A percentile compares a stretch with the other conserved stretches of the same genome.
Evolutionary conservation across 30 jellyfish, hydroid and myxozoan species (phyloP).

Genomic region (Hydractinia echinata): DNA sequence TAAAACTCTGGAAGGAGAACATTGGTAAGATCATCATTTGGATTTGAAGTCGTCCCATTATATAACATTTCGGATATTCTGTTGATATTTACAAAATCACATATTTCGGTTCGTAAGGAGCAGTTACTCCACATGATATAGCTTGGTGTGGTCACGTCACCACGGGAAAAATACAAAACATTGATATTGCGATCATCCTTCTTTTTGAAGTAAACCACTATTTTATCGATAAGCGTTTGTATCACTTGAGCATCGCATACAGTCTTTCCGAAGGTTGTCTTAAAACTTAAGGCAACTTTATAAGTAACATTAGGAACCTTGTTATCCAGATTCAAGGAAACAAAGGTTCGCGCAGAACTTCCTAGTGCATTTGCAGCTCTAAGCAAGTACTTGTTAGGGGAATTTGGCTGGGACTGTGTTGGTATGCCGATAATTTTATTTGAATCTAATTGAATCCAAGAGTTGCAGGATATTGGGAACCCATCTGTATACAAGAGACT

Average conservation of each 20-base stretch:
- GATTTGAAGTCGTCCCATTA: not conserved
- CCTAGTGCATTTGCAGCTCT: constrained; percentile 9
- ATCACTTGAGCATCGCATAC: constrained; percentile 13
- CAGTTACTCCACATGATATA: constrained; percentile 17
- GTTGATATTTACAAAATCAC: constrained; percentile 15
- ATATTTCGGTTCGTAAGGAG: constrained; percentile 22
- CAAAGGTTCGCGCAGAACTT: not conserved
- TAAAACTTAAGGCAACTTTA: constrained; percentile 3
- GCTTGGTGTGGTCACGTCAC: not conserved
- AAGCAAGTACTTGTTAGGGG: constrained; percentile 12
- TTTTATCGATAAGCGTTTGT: not conserved
- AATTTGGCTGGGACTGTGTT: not conserved
- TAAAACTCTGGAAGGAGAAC: constrained; percentile 27
- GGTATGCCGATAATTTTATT: constrained; percentile 7
- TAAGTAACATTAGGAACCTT: not conserved
- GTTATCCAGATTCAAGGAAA: not conserved
- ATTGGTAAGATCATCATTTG: not conserved
- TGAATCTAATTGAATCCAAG: constrained; percentile 34
- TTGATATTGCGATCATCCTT: not conserved
- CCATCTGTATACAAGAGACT: constrained; percentile 26
- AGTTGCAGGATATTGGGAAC: not conserved
- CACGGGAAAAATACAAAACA: constrained; percentile 5
- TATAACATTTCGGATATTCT: constrained; percentile 11
- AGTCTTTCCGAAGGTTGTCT: constrained; percentile 4
- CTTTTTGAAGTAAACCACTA: not conserved